phyloP scores from a whole-genome alignment of 2,888 invertebrate species.

The Xestoiulus laeticollis region DNA sequence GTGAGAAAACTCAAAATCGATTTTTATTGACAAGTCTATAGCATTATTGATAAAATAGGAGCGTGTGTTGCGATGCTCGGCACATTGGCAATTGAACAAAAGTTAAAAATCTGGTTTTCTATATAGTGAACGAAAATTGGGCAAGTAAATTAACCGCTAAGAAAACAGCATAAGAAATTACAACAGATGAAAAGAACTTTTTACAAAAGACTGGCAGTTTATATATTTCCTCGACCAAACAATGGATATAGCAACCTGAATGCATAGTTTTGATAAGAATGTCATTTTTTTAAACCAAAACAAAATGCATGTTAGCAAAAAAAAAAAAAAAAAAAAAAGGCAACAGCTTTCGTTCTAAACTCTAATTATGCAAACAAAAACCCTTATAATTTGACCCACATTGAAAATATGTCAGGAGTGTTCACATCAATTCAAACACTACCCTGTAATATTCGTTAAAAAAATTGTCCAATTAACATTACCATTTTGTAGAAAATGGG shows the following conservation, averaged over 20 bases:
- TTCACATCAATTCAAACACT: neutral
- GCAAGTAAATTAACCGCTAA: neutral
- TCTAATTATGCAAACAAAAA: conserved; percentile 19
- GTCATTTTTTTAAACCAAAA: neutral
- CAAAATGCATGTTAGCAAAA: neutral
- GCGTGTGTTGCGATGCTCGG: neutral
- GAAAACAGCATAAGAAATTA: neutral
- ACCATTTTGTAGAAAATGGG: neutral
- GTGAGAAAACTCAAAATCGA: neutral
- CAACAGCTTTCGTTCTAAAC: neutral
- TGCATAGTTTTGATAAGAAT: conserved; percentile 30
- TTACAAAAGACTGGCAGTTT: neutral
- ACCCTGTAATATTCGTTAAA: neutral
- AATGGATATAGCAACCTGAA: neutral
- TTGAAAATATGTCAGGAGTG: neutral
- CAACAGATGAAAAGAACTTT: neutral
- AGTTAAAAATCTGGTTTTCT: neutral
- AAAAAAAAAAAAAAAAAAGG: neutral
- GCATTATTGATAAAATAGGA: neutral
- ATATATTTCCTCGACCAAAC: neutral
- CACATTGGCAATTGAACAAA: neutral
- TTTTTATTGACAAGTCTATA: neutral
- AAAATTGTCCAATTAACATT: neutral
- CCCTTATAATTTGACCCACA: conserved; percentile 23
- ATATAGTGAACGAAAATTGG: neutral